Evolutionary conservation across 92 coral and sea anemone species (phyloP).

Genomic region (Meandrina meandrites): DNA sequence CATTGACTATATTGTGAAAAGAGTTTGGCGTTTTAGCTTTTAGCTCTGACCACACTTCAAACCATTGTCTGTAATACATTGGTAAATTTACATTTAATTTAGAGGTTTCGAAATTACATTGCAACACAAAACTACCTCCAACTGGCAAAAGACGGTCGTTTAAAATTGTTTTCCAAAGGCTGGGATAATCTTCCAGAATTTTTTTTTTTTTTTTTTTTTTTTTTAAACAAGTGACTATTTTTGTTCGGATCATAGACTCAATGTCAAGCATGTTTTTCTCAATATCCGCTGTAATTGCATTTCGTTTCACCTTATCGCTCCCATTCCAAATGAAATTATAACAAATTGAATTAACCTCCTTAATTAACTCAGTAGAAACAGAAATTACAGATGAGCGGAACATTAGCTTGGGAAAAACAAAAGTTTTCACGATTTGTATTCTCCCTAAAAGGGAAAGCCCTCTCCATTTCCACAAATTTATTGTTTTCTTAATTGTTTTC

Average conservation of each 20-base stretch:
- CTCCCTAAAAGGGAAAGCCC: slow-evolving; percentile 18
- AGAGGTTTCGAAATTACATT: not conserved
- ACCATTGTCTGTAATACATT: not conserved
- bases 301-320: slow-evolving; percentile 24
- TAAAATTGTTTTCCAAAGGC: not conserved
- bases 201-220: no score
- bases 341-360: no score
- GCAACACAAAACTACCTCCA: not conserved
- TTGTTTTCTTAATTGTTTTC: no score
- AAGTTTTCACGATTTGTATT: slow-evolving; percentile 31
- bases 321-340: no score
- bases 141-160: not conserved
- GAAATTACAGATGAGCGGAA: slow-evolving; percentile 18
- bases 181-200: not conserved
- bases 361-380: not conserved
- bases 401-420: slow-evolving; percentile 20
- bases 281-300: not conserved
- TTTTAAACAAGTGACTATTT: not conserved
- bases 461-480: no score
- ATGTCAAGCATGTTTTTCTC: slow-evolving; percentile 1
- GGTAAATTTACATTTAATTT: not conserved
- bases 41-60: not conserved
- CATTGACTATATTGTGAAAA: not conserved
- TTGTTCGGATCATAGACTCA: not conserved
- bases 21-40: not conserved